Base-by-base conservation (phyloP, 2,113 vertebrate species). In the Orycteropus afer region DNA sequence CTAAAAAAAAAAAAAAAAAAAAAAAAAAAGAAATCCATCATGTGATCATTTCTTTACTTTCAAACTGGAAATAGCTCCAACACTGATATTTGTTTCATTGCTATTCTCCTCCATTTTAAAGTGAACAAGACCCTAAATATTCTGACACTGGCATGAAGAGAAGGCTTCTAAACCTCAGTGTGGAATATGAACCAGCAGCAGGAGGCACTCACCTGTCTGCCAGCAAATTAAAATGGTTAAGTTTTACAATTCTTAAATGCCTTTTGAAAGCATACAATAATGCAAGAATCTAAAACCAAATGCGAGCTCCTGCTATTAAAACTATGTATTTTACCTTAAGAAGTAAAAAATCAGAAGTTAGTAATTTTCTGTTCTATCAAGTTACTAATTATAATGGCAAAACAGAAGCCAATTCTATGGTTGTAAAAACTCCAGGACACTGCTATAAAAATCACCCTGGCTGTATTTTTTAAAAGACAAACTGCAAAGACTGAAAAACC, bases 291-390 rank as follows among this genome's bases (percentile, higher is more conserved):
- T 95, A 74, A 97, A 92, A 91, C 80, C 91, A 95, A 95, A 92
- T 85, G 23, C 22, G 86, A 51, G 29, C 85, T 85, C 92, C 55
- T 76, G 61, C 73, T 90, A 88, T 86, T 93, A 95, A 97, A 92
- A 83, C 78, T 92, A 85, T 71, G 82, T 89, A 95, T 95, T 93
- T 91, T 83, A 97, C 74, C 82, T 92, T 76, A 95, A 90, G 88
- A 96, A 93, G 95, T 92, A 97, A 94, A n/a, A 93, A 95, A 95
- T 89, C 79, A 92, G 86, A 93, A 83, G 27, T 47, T 6, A 76
- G 49, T 95, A 77, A 82, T 96, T 96, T 95, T 93, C 85, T 94
- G 34, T 92, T 97, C 82, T 87, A 95, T 90, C 55, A 95, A 59
- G 42, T 76, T 90, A 95, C 89, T 89, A 92, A 57, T 92, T 96